Conservation (phyloP, 2,797 vertebrate species). For the Chiloscyllium punctatum region DNA sequence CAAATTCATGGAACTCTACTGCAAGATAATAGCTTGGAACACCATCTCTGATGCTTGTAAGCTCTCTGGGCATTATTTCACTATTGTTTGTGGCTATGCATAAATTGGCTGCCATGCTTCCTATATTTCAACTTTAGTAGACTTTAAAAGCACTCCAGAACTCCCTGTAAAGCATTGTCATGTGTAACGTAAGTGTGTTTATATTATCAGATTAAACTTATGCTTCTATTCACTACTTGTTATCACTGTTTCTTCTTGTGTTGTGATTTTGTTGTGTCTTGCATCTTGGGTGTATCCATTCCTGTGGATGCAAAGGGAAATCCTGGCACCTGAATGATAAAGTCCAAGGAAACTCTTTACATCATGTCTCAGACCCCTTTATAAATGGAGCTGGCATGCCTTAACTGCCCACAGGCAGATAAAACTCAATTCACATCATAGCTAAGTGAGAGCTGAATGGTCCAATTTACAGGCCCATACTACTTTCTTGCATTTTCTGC, state of each 20-base stretch:
- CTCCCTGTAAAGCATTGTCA: background rate
- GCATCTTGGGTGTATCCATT: background rate
- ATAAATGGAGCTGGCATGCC: background rate
- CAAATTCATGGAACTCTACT: background rate
- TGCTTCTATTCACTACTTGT: background rate
- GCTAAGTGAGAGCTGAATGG: no score
- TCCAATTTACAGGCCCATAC: no score
- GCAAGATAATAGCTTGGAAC: background rate
- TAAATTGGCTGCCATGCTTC: background rate
- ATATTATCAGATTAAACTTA: no score
- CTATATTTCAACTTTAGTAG: background rate
- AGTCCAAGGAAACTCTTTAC: background rate
- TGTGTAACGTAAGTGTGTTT: no score
- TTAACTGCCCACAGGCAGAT: background rate
- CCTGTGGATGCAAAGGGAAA: background rate
- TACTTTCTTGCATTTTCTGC: no score
- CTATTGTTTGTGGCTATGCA: background rate
- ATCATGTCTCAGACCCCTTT: background rate
- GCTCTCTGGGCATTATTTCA: background rate
- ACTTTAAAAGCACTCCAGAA: background rate
- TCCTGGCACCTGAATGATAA: background rate
- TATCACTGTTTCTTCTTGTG: background rate
- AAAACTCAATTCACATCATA: background rate
- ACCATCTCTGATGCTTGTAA: background rate
- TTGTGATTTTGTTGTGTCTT: background rate